A percentile compares a stretch with the other conserved stretches of the same genome.
Conservation (phyloP, 2,888 invertebrate species). For the Melanotus villosus region DNA sequence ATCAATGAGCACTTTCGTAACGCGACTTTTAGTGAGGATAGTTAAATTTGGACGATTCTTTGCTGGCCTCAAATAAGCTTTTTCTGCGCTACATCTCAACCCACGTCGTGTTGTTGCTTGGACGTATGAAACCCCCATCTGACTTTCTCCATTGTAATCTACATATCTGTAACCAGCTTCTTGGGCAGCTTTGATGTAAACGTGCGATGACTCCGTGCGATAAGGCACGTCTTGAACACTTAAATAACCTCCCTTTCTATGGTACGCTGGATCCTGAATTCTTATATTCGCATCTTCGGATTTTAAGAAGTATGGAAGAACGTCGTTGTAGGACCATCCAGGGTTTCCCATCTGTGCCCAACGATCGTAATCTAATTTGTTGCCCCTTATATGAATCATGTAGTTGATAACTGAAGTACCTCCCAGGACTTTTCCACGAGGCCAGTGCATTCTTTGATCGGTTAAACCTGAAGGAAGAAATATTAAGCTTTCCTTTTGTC, state of each 20-base stretch:
- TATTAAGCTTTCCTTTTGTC: no score
- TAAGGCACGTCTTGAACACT: slow-evolving; percentile 64
- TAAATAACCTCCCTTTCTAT: slow-evolving; percentile 66
- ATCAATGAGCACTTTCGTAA: slow-evolving; percentile 79
- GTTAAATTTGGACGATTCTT: slow-evolving; percentile 76
- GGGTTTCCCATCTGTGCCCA: slow-evolving; percentile 66
- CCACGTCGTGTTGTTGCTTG: slow-evolving; percentile 76
- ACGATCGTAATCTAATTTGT: slow-evolving; percentile 78
- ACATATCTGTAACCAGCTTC: slow-evolving; percentile 77
- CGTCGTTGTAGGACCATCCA: slow-evolving; percentile 71
- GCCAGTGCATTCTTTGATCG: slow-evolving; percentile 66
- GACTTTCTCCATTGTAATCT: slow-evolving; percentile 78
- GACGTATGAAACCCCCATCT: slow-evolving; percentile 75
- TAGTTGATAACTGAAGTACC: slow-evolving; percentile 69
- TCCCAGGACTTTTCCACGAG: slow-evolving; percentile 70
- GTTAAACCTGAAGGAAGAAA: slow-evolving; percentile 59
- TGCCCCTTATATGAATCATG: slow-evolving; percentile 71
- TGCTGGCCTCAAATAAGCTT: slow-evolving; percentile 75
- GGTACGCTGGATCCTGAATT: slow-evolving; percentile 61
- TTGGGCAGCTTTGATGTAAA: slow-evolving; percentile 75
- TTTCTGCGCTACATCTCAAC: slow-evolving; percentile 76
- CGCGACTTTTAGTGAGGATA: slow-evolving; percentile 75
- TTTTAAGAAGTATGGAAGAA: slow-evolving; percentile 67
- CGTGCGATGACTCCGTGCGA: slow-evolving; percentile 68
- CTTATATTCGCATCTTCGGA: slow-evolving; percentile 65